Evolutionary conservation across 2,113 vertebrate genomes (phyloP).

Genomic region (Micronycteris hirsuta): DNA sequence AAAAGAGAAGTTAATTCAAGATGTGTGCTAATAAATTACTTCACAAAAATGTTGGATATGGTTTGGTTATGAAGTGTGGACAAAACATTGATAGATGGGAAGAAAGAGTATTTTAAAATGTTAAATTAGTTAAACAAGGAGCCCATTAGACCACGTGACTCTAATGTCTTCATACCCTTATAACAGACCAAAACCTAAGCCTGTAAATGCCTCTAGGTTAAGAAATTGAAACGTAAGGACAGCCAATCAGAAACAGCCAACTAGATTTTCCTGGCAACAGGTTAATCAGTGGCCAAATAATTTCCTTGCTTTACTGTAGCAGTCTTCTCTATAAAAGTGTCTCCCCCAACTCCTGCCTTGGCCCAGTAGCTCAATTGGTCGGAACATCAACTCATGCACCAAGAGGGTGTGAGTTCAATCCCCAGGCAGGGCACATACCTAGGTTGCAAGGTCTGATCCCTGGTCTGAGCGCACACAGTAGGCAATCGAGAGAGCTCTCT

Average conservation of each 20-base stretch:
- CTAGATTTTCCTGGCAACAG: not conserved
- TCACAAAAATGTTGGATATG: not conserved
- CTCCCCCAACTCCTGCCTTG: not conserved
- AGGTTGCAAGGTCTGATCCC: too few species aligned
- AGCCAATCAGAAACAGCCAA: not conserved
- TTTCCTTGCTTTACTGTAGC: not conserved
- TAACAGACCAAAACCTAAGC: not conserved
- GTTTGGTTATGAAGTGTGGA: not conserved
- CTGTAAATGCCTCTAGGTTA: not conserved
- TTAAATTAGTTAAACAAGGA: not conserved
- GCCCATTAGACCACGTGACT: not conserved
- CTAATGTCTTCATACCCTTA: not conserved
- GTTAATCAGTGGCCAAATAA: not conserved
- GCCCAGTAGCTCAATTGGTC: too few species aligned
- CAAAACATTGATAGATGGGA: not conserved
- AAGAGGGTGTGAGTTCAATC: too few species aligned
- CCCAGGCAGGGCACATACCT: too few species aligned
- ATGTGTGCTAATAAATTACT: not conserved
- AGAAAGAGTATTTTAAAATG: not conserved
- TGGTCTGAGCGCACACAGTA: too few species aligned
- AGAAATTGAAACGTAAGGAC: not conserved
- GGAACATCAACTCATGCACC: too few species aligned
- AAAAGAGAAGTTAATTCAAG: not conserved
- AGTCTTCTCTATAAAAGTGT: not conserved
- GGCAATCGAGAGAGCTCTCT: too few species aligned